phyloP scores from a whole-genome alignment of 2,113 vertebrate species.

The Nannobrachium achirus region DNA sequence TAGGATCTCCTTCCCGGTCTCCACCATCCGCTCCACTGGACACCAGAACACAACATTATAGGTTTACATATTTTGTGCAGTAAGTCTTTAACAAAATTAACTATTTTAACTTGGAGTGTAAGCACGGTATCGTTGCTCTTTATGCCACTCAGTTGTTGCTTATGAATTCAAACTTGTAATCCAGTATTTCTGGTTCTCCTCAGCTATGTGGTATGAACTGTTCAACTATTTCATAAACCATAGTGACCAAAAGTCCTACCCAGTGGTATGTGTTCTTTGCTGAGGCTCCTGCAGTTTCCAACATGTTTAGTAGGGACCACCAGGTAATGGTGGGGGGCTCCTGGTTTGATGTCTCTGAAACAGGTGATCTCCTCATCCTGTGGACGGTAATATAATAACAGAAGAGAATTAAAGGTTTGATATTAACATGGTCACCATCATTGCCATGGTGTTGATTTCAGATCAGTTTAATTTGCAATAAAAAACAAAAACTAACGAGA shows the following conservation, averaged over 20 bases:
- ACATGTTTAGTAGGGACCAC: slow-evolving; percentile 92
- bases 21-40: slow-evolving; percentile 89
- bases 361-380: slow-evolving; percentile 91
- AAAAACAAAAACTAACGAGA: too few species aligned
- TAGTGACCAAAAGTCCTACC: slow-evolving; percentile 73
- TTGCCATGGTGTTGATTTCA: too few species aligned
- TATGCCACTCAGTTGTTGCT: neutral
- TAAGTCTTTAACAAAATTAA: neutral
- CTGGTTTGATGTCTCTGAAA: slow-evolving; percentile 92
- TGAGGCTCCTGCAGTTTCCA: slow-evolving; percentile 90
- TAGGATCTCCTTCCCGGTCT: slow-evolving; percentile 87
- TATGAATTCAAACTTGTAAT: neutral
- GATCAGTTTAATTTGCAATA: too few species aligned
- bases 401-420: neutral
- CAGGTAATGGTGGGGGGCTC: slow-evolving; percentile 92
- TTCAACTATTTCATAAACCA: neutral
- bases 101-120: neutral
- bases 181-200: too few species aligned
- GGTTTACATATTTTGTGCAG: too few species aligned
- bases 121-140: too few species aligned
- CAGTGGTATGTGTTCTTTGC: slow-evolving; percentile 82
- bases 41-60: slow-evolving; percentile 17
- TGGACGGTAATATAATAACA: neutral
- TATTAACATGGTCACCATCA: neutral
- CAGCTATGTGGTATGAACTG: too few species aligned